A percentile compares a stretch with the other conserved stretches of the same genome.
phyloP scores from a whole-genome alignment of 1,140 invertebrate species.

The Sminthurides bifidus region DNA sequence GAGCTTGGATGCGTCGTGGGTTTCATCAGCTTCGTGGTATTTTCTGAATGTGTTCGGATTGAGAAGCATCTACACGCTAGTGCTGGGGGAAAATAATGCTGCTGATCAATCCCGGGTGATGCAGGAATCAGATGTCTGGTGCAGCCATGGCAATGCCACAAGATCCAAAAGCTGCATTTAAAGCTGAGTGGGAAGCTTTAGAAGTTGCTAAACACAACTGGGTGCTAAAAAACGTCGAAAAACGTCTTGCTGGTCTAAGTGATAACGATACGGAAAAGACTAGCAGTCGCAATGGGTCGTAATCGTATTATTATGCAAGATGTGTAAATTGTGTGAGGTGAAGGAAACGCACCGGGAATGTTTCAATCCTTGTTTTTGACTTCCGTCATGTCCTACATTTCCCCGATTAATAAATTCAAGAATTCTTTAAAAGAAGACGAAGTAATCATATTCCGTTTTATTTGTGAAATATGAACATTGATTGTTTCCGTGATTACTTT shows the following conservation, averaged over 20 bases:
- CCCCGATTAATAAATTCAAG: too few relatives aligned
- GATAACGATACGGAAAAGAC: background rate
- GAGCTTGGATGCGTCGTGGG: slow-evolving; percentile 96
- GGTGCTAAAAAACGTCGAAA: slow-evolving; percentile 67
- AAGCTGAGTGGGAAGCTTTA: slow-evolving; percentile 97
- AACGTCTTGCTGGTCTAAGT: slow-evolving; percentile 41
- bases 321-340: too few relatives aligned
- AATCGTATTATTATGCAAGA: too few relatives aligned
- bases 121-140: slow-evolving; percentile 93
- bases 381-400: too few relatives aligned
- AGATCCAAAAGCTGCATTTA: slow-evolving; percentile 96
- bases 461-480: too few relatives aligned
- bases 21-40: slow-evolving; percentile 99
- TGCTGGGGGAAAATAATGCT: slow-evolving; percentile 97
- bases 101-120: slow-evolving; percentile 92
- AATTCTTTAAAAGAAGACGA: too few relatives aligned
- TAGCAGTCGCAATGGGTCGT: background rate
- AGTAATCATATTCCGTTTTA: too few relatives aligned
- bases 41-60: slow-evolving; percentile 99
- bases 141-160: slow-evolving; percentile 89
- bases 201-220: slow-evolving; percentile 91
- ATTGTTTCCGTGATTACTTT: too few relatives aligned
- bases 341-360: too few relatives aligned
- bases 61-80: slow-evolving; percentile 91
- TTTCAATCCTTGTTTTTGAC: too few relatives aligned